Percentiles rank a stretch among this genome's conserved stretches.
Evolutionary conservation across 1,140 invertebrate genomes (phyloP).

Genomic region (Lysiphlebus fabarum): DNA sequence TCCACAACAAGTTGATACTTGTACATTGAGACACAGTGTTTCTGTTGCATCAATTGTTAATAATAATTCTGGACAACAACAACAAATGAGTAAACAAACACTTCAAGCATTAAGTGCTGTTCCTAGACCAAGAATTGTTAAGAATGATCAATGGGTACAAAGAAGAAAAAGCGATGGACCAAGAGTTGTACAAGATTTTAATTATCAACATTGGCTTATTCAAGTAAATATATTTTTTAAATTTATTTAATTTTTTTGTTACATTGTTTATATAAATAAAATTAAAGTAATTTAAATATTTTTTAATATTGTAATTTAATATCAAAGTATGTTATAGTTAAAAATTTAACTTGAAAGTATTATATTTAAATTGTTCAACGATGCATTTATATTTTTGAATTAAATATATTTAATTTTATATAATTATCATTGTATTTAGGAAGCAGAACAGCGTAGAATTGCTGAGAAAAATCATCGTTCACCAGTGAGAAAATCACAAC

Average conservation of each 20-base stretch:
- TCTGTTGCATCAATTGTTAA: slow-evolving; percentile 39
- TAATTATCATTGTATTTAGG: slow-evolving; percentile 56
- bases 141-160: slow-evolving; percentile 68
- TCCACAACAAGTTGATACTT: slow-evolving; percentile 48
- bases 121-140: slow-evolving; percentile 68
- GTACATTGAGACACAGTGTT: slow-evolving; percentile 54
- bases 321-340: neutral
- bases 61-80: slow-evolving; percentile 36
- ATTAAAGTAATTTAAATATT: slow-evolving; percentile 10
- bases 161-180: slow-evolving; percentile 64
- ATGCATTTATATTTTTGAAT: too few relatives aligned
- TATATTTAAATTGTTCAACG: too few relatives aligned
- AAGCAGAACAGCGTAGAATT: slow-evolving; percentile 84
- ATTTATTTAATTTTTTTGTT: neutral
- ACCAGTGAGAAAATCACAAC: slow-evolving; percentile 40
- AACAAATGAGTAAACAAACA: slow-evolving; percentile 73
- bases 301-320: too few relatives aligned
- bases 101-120: slow-evolving; percentile 75
- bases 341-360: neutral
- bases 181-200: slow-evolving; percentile 59
- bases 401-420: too few relatives aligned
- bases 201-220: slow-evolving; percentile 84
- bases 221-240: slow-evolving; percentile 56
- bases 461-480: slow-evolving; percentile 64
- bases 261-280: neutral